Base-by-base conservation (phyloP, 1,140 invertebrate genomes). In the Achatina immaculata region DNA sequence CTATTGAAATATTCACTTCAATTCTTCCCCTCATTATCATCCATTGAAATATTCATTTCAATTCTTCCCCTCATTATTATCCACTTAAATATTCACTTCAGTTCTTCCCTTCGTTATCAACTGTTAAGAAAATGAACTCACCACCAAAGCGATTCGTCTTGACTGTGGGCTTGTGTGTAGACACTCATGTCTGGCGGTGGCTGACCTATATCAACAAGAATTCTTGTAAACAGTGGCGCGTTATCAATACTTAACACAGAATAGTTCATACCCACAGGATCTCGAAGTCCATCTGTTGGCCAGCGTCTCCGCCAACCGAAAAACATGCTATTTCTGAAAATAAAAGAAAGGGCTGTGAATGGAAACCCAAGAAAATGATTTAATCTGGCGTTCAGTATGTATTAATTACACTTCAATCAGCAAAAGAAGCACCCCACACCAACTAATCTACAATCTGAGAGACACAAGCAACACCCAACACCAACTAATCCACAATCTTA, bases 221-320 rank as follows among this genome's bases (percentile, higher is more conserved):
- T 84, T 74, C 91, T 90, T 1, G 92, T 93, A 85, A 90, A 93
- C 6, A 92, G 85, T 0, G 83, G 84, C 40, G 88, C 81, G 34
- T 89, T 81, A 21, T 83, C 81, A 0, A 86, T 78, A 14, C 86
- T 82, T 16, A 92, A 69, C 7, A 92, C 87, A 19, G 86, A 85
- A 84, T 92, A 93, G 77, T 90, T 92, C 92, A 88, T 93, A 88
- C 84, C 92, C 78, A 73, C 86, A 78, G 85, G 90, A 89, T 74
- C 92, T 84, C 75, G 92, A 9, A 89, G 58, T 43, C 88, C 88
- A 81, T 89, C 88, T 34, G 81, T 81, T 16, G 62, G 66, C 88
- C 87, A 88, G 19, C 88, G 79, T 0, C 83, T 83, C 43, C 86
- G 82, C 88, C 88, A 89, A 6, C 85, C 85, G 66, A 88, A 78